phyloP scores from a whole-genome alignment of 2,797 vertebrate species.

The Corythornis leucogaster region DNA sequence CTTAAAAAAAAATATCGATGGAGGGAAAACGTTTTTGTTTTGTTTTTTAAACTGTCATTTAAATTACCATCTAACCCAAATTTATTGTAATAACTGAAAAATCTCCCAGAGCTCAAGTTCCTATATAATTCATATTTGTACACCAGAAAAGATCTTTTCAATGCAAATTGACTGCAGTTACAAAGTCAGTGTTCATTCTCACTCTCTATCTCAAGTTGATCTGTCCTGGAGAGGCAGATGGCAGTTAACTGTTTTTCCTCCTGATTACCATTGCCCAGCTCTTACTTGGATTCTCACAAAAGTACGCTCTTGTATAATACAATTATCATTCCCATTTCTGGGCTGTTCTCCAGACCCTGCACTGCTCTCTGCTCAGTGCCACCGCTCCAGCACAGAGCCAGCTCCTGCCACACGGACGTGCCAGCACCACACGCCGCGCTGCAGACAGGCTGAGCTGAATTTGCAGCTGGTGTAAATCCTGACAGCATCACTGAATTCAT shows the following conservation, averaged over 20 bases:
- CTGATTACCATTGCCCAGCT: background rate
- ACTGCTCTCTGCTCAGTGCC: background rate
- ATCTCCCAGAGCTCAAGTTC: background rate
- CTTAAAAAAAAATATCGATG: background rate
- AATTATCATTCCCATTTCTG: background rate
- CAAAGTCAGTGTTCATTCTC: background rate
- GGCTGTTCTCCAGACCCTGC: background rate
- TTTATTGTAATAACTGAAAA: background rate
- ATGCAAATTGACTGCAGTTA: background rate
- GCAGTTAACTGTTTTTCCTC: background rate
- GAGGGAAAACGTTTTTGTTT: background rate
- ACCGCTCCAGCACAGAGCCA: background rate
- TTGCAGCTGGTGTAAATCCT: background rate
- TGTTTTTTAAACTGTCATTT: background rate
- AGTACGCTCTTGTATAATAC: background rate
- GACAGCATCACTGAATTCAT: background rate
- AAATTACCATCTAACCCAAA: background rate
- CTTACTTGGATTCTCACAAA: background rate
- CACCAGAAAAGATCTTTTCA: background rate
- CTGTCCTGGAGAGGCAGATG: background rate
- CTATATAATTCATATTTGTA: background rate
- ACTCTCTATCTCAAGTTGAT: background rate
- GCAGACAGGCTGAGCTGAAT: rapidly evolving
- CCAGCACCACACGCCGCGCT: background rate
- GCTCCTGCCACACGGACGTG: background rate